These are phyloP conservation scores for Drosophila burlai DNA, from an alignment of 1,140 invertebrate species.

Conservation along the genomic window DNA sequence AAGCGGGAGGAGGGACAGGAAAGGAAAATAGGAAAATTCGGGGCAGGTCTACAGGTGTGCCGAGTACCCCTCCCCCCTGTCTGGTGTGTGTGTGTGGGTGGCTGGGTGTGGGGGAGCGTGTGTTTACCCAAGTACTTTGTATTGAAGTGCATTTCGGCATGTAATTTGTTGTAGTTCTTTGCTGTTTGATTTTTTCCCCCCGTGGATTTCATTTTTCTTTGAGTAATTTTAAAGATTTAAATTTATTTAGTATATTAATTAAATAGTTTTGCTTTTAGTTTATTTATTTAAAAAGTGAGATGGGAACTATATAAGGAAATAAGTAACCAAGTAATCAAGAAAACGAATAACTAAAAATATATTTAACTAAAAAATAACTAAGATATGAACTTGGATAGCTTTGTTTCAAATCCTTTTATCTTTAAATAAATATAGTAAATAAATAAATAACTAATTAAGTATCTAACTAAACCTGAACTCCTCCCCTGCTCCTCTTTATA, in stretches of 20 bases:
- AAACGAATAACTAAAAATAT: not conserved
- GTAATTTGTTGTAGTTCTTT: conserved; percentile 81
- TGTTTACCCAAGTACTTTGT: conserved; percentile 81
- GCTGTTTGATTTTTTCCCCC: conserved; percentile 75
- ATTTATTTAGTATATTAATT: not conserved
- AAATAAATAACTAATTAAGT: not conserved
- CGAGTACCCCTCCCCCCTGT: conserved; percentile 10
- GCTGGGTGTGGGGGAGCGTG: not conserved
- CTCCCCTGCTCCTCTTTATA: no score
- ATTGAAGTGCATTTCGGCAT: conserved; percentile 83
- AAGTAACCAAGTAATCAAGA: not conserved
- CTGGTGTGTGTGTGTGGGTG: conserved; percentile 15
- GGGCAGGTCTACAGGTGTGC: conserved; percentile 52
- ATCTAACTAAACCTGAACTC: not conserved
- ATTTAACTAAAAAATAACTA: not conserved
- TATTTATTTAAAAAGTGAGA: not conserved
- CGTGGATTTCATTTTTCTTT: conserved; percentile 14
- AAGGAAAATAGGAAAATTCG: conserved; percentile 24
- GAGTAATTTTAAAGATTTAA: not conserved
- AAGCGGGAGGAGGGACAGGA: no score
- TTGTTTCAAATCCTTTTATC: no score
- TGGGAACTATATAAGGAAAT: not conserved
- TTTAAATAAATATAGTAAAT: no score
- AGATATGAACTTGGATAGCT: no score
- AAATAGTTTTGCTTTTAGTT: not conserved